phyloP scores from a whole-genome alignment of 2,113 vertebrate species.

The human region DNA sequence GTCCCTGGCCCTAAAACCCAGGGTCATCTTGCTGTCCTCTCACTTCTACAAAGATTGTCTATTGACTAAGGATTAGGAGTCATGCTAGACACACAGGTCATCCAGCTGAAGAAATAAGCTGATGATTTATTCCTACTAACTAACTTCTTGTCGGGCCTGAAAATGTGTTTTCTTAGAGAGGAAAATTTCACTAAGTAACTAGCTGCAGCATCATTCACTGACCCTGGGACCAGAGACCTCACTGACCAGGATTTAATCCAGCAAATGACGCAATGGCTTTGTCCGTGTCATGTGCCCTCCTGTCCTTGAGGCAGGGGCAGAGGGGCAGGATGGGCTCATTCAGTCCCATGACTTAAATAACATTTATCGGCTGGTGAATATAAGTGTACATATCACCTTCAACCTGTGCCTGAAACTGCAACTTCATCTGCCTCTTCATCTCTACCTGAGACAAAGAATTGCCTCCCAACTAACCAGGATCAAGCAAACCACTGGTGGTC shows the following conservation, averaged over 20 bases:
- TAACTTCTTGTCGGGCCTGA: rapidly evolving
- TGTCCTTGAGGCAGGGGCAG: too few species aligned
- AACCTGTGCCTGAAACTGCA: background rate
- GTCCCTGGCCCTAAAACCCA: background rate
- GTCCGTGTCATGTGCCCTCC: rapidly evolving
- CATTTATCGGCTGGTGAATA: rapidly evolving
- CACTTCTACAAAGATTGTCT: background rate
- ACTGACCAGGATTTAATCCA: background rate
- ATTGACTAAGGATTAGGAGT: background rate
- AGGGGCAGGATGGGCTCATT: background rate
- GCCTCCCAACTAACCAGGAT: background rate
- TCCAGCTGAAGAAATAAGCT: background rate
- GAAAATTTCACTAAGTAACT: background rate
- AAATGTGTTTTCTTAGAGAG: background rate
- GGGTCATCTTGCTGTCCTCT: background rate
- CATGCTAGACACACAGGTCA: background rate
- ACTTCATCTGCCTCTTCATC: background rate
- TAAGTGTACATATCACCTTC: background rate
- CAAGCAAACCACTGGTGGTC: background rate
- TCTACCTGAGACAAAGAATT: background rate
- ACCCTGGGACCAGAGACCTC: background rate
- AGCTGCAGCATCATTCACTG: background rate
- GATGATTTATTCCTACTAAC: background rate
- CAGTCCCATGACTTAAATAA: background rate
- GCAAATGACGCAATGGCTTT: background rate